These are phyloP conservation scores for Corvus cornix DNA, from an alignment of 2,113 vertebrate genomes.

Conservation along the genomic window DNA sequence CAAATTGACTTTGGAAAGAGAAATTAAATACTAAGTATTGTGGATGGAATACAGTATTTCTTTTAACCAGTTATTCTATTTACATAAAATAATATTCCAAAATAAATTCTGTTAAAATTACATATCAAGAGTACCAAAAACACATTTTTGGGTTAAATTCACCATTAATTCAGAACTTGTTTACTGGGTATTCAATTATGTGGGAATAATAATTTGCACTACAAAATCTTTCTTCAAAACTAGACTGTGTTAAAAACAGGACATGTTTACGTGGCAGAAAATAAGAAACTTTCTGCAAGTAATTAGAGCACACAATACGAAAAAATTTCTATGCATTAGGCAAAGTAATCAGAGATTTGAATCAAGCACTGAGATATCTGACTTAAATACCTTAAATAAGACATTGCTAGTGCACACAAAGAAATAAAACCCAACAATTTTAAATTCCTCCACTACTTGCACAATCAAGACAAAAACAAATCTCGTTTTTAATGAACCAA, in stretches of 20 bases:
- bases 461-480: not conserved
- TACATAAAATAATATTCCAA: not conserved
- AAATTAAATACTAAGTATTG: not conserved
- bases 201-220: not conserved
- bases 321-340: not conserved
- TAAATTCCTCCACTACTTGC: not conserved
- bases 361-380: not conserved
- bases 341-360: not conserved
- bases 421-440: not conserved
- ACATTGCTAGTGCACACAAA: not conserved
- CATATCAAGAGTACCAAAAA: not conserved
- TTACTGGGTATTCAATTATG: not conserved
- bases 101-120: not conserved
- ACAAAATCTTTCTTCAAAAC: not conserved
- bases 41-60: accelerated
- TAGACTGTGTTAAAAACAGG: not conserved
- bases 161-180: not conserved
- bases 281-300: not conserved
- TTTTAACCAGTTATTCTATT: not conserved
- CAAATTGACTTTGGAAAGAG: not conserved
- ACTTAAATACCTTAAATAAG: not conserved
- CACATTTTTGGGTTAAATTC: not conserved
- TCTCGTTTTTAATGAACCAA: not conserved
- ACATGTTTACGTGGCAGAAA: not conserved
- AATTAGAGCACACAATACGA: not conserved